Conservation (phyloP, 2,888 invertebrate genomes). For the Morpho achilles region DNA sequence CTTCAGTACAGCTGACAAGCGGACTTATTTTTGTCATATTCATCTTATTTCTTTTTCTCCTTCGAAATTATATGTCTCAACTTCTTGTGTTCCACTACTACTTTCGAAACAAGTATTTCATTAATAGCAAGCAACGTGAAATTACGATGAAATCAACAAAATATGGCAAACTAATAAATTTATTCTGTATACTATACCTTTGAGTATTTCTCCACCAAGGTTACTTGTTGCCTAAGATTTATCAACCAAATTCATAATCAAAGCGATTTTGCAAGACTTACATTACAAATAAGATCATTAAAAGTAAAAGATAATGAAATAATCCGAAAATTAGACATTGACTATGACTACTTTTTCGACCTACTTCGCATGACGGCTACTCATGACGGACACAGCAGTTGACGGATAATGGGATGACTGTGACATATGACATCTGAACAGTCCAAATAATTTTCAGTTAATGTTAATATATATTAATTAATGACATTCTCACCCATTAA, state of each 20-base stretch:
- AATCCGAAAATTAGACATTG: constrained; percentile 47
- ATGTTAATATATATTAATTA: too few species aligned
- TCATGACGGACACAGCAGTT: constrained; percentile 29
- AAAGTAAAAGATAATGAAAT: constrained; percentile 37
- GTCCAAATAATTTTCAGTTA: too few species aligned
- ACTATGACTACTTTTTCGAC: constrained; percentile 58
- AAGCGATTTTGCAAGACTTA: constrained; percentile 30
- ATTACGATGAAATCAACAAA: constrained; percentile 63
- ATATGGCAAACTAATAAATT: constrained; percentile 70
- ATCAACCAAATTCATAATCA: constrained; percentile 45
- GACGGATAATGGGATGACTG: constrained; percentile 32
- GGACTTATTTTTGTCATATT: constrained; percentile 41
- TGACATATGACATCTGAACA: constrained; percentile 21
- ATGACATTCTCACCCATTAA: too few species aligned
- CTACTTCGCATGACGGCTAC: constrained; percentile 60
- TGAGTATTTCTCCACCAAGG: constrained; percentile 47
- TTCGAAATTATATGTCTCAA: neutral
- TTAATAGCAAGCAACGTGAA: constrained; percentile 38
- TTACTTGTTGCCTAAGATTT: constrained; percentile 37
- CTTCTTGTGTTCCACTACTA: constrained; percentile 13
- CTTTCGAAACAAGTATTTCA: constrained; percentile 35
- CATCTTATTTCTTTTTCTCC: constrained; percentile 20
- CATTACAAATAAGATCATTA: constrained; percentile 28
- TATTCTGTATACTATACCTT: constrained; percentile 55
- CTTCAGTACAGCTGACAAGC: constrained; percentile 38